phyloP scores from a whole-genome alignment of 2,797 vertebrate species.

The Sebastolobus alascanus region DNA sequence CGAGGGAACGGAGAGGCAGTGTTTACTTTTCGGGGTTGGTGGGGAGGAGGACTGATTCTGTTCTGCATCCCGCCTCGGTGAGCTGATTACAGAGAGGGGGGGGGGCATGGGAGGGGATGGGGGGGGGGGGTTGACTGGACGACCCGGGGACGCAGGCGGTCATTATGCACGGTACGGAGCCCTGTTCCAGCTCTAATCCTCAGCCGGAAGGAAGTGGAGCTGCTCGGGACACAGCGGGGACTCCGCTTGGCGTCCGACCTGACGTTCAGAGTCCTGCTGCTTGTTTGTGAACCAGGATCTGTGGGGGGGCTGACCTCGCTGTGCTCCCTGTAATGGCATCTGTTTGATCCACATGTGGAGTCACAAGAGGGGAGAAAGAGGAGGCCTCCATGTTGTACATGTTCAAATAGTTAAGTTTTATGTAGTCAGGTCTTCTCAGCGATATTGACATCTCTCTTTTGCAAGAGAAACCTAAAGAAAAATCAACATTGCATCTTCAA shows the following conservation, averaged over 20 bases:
- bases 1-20: slow-evolving; percentile 75
- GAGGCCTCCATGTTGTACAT: background rate
- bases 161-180: slow-evolving; percentile 12
- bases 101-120: background rate
- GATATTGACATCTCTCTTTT: background rate
- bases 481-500: background rate
- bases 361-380: background rate
- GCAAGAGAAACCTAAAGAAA: background rate
- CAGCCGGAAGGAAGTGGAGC: slow-evolving; percentile 16
- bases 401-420: background rate
- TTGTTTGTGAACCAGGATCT: slow-evolving; percentile 54
- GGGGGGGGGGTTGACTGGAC: background rate
- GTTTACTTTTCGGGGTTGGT: slow-evolving; percentile 81
- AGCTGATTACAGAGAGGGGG: slow-evolving; percentile 49
- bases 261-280: slow-evolving; percentile 54
- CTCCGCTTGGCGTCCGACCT: slow-evolving; percentile 42
- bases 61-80: slow-evolving; percentile 56
- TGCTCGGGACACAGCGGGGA: slow-evolving; percentile 32
- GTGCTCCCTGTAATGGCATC: slow-evolving; percentile 23
- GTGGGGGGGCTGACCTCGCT: slow-evolving; percentile 24
- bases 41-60: slow-evolving; percentile 60
- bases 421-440: background rate
- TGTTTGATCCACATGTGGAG: slow-evolving; percentile 25
- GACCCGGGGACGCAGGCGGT: slow-evolving; percentile 23
- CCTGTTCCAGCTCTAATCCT: slow-evolving; percentile 46